These are phyloP conservation scores for Oryzias dopingdopingensis DNA, from an alignment of 2,797 vertebrate genomes.

Conservation along the genomic window DNA sequence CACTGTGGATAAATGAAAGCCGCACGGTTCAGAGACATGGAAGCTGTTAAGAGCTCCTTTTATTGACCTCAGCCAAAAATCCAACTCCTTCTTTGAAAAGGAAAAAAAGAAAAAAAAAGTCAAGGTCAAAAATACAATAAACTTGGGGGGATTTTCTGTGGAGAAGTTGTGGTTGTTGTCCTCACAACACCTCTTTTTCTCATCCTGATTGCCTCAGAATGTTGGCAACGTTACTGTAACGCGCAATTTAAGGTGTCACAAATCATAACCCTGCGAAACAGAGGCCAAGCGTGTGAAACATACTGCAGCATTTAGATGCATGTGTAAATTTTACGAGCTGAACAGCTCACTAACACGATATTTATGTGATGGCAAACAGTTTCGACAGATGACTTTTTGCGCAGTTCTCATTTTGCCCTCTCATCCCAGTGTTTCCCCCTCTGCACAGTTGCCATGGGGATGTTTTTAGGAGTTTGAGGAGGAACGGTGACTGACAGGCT, in stretches of 20 bases:
- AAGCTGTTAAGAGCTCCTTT: conserved; percentile 42
- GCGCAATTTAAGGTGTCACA: conserved; percentile 61
- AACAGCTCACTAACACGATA: conserved; percentile 47
- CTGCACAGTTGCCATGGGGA: background rate
- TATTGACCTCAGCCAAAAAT: conserved; percentile 39
- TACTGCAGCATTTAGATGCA: conserved; percentile 16
- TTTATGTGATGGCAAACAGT: conserved; percentile 47
- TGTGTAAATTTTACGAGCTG: conserved; percentile 56
- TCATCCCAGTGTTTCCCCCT: conserved; percentile 2
- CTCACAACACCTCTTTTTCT: conserved; percentile 37
- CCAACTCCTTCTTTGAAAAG: conserved; percentile 7
- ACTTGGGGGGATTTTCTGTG: conserved; percentile 45
- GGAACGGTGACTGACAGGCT: background rate
- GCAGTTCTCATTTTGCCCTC: conserved; percentile 3
- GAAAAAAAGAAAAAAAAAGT: conserved; percentile 18
- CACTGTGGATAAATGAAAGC: conserved; percentile 37
- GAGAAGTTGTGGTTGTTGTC: conserved; percentile 31
- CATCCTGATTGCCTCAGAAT: conserved; percentile 52
- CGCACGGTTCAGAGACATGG: conserved; percentile 20
- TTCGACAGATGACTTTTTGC: conserved; percentile 10
- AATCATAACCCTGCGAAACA: conserved; percentile 41
- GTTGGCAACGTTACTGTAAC: conserved; percentile 57
- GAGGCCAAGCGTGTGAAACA: conserved; percentile 34
- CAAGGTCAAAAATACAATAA: background rate
- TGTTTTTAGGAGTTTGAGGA: conserved; percentile 10